Conservation (phyloP, 2,888 invertebrate genomes). For the Lasioglossum leucozonium region DNA sequence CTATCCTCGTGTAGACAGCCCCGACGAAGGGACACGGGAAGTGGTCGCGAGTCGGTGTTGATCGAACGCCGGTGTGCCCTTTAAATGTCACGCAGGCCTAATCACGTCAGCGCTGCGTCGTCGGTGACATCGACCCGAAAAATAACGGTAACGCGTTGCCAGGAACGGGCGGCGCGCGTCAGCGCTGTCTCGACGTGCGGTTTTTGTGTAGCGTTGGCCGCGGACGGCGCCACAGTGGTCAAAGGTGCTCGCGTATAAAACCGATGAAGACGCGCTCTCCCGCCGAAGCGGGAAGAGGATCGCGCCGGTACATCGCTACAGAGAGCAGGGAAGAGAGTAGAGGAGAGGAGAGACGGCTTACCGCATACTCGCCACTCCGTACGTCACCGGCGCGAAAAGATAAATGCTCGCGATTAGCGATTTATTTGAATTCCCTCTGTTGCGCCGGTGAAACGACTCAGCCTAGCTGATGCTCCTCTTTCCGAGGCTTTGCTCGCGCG, state of each 20-base stretch:
- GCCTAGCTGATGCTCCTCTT: conserved; percentile 29
- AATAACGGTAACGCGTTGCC: conserved; percentile 54
- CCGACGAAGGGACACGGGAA: background rate
- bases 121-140: conserved; percentile 51
- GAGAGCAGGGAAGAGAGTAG: background rate
- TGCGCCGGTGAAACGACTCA: conserved; percentile 35
- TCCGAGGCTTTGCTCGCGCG: background rate
- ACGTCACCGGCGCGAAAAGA: conserved; percentile 69
- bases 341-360: conserved; percentile 42
- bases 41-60: background rate
- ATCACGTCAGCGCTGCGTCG: conserved; percentile 16
- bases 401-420: conserved; percentile 79
- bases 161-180: conserved; percentile 14
- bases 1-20: background rate
- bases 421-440: conserved; percentile 80
- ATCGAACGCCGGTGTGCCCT: background rate
- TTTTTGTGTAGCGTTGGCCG: conserved; percentile 38
- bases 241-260: conserved; percentile 64
- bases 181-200: conserved; percentile 20
- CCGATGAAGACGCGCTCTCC: conserved; percentile 67
- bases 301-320: background rate
- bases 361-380: conserved; percentile 66
- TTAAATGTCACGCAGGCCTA: conserved; percentile 25
- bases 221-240: conserved; percentile 61
- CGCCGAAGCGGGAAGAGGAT: background rate